phyloP scores from a whole-genome alignment of 2,797 vertebrate species.

The Eulemur coronatus region DNA sequence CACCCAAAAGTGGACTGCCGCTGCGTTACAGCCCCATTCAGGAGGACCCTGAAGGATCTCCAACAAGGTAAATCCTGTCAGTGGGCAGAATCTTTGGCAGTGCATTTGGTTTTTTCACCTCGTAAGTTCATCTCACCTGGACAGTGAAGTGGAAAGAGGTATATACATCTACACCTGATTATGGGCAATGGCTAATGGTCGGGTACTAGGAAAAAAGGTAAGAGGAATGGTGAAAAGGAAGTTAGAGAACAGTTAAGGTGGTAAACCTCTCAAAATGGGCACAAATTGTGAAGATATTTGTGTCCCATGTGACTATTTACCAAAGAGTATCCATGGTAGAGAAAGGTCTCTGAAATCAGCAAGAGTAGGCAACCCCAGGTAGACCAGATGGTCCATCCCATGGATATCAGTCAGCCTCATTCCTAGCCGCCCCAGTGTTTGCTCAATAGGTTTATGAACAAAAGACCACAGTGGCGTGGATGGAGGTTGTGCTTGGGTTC shows the following conservation, averaged over 20 bases:
- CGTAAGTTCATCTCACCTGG: neutral
- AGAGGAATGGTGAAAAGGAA: neutral
- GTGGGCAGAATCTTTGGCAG: neutral
- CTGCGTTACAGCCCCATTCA: neutral
- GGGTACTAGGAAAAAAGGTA: neutral
- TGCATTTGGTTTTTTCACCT: slow-evolving; percentile 8
- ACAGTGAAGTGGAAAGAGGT: neutral
- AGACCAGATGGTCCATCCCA: neutral
- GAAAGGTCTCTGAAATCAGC: neutral
- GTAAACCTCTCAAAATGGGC: neutral
- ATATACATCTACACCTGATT: neutral
- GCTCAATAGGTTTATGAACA: neutral
- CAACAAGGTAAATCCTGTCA: neutral
- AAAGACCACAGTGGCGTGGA: no score
- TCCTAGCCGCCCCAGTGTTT: neutral
- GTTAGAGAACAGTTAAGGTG: neutral
- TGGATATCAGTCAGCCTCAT: neutral
- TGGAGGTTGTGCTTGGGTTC: neutral
- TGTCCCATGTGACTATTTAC: neutral
- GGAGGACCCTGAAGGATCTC: neutral
- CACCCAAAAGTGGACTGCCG: neutral
- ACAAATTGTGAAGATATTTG: neutral
- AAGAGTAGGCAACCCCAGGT: neutral
- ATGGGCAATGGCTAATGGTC: neutral
- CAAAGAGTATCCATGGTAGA: neutral